Base-by-base conservation (phyloP, 2,797 vertebrate species). In the Chloroceryle inda region DNA sequence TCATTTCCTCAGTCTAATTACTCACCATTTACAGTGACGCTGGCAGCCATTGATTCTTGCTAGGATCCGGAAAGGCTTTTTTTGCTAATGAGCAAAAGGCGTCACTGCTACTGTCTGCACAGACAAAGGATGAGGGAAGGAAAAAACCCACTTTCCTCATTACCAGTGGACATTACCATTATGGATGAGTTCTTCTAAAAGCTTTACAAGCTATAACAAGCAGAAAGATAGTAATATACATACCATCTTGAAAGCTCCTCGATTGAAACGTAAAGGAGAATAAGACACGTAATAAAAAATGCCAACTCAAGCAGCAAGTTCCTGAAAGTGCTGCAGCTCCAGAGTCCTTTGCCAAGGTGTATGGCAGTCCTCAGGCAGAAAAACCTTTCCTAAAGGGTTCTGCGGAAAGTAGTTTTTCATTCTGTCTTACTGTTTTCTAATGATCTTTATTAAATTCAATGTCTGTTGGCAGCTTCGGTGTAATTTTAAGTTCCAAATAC, bases 1-100 rank as follows among this genome's bases (percentile, higher is more conserved):
- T 96, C 35, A 91, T 96, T 95, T 95, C 88, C 80, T 82, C 79
- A 17, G 58, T 86, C 45, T 86, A 95, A 96, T 97, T 96, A 95
- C 67, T 93, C 83, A 73, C 75, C 69, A 59, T 67, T 82, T 91
- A 73, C 59, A 67, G 77, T 87, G 88, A 82, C 2, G 52, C 80
- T 90, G 59, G 79, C 71, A 85, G 59, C 61, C 90, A 96, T 82
- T 82, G 88, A 96, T 96, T 94, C 80, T 89, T 74, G 67, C 88
- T 87, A 92, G 92, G 90, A 93, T 92, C 95, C 86, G 63, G 94
- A 95, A 96, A 33, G 47, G 80, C 44, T 82, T 96, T 92, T 93
- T 93, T 79, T 91, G 67, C 80, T 96, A 96, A 95, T 89, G 92
- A 97, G 90, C 77, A 87, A 93, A 92, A 88, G 45, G 66, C 42